Evolutionary conservation across 1,140 invertebrate genomes (phyloP), one percentile per base, ranked within the genome.

Genomic region (Cheumatopsyche charites): DNA sequence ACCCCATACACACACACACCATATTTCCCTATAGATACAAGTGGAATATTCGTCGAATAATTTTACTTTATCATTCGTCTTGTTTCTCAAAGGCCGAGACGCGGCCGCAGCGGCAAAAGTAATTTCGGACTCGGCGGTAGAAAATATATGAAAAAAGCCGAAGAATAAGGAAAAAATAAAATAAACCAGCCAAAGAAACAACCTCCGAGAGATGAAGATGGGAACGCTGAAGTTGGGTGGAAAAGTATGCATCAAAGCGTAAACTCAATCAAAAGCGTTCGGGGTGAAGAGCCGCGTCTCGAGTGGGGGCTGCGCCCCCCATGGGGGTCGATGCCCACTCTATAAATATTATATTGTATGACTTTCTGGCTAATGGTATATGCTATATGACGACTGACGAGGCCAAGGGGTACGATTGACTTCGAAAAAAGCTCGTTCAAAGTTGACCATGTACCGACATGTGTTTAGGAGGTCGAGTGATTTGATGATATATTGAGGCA

Each of bases 211-310:
- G 17, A 62, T 62, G 29, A 62, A 41, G 21, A 29, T 29, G 43
- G 52, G n/a, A 55, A 55, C 17, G 29, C 23, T 68, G 43, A 55
- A 68, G 43, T 68, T 29, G 47, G 29, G 29, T 55, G 47, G 52
- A 68, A 55, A 68, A 68, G 52, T 68, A 68, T 68, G 66, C 66
- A 68, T 68, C 66, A 68, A 68, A 68, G 66, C 66, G 52, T 68
- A 68, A 68, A 68, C 66, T 68, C 66, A 68, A 68, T 68, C 66
- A 68, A 68, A 68, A 58, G 55, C 55, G 21, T 58, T 58, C 21
- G 55, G 55, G 55, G 55, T 58, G 55, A 58, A 58, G 55, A 58
- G 55, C 21, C 11, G n/a, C 36, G 52, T 68, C 66, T 55, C 49
- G 43, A 55, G 23, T 3, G 13, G 43, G 45, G 13, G 66, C 43